Evolutionary conservation across 2,113 vertebrate species (phyloP), one percentile per base, ranked within the genome.

Genomic region (Ammospiza nelsoni): DNA sequence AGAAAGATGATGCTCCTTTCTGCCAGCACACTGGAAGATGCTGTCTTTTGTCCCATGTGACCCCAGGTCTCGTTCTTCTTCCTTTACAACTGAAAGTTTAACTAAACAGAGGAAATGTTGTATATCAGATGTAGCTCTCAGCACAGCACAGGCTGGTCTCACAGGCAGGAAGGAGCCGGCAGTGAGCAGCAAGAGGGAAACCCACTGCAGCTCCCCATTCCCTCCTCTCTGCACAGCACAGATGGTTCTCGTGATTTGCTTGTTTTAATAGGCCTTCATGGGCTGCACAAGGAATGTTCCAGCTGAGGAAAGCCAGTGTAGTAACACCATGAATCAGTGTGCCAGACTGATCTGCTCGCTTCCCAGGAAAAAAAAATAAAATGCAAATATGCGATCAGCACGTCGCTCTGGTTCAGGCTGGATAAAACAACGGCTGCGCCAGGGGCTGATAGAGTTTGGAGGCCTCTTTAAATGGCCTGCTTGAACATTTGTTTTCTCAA

Each of bases 401-500:
- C 83, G 48, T 83, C 39, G 1, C 67, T 54, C 35, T 92, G 68
- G 96, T 93, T 94, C 80, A 55, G 80, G 73, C 52, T 92, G 84
- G 72, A 76, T 69, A 11, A 80, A 77, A 39, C 55, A 85, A 37
- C 10, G 33, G 25, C 74, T 68, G 62, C 58, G 82, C 59, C 71
- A 43, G 52, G 54, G 69, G 46, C 81, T 95, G 90, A 66, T 94
- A 67, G 93, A 90, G 84, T 46, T 80, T 81, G 90, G 78, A 96
- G 58, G 57, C 49, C 61, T 78, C 81, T 94, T 87, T 89, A 80
- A 71, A 90, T 76, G 35, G 54, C 63, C 76, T 94, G 57, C 69
- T 95, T 80, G 89, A 96, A 97, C 96, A 73, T 84, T 35, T 95
- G 51, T 93, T 95, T 97, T 95, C 89, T 93, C 48, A 81, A 57